These are phyloP conservation scores for Coracias cyanogaster DNA, from an alignment of 2,797 vertebrate genomes.

Conservation along the genomic window DNA sequence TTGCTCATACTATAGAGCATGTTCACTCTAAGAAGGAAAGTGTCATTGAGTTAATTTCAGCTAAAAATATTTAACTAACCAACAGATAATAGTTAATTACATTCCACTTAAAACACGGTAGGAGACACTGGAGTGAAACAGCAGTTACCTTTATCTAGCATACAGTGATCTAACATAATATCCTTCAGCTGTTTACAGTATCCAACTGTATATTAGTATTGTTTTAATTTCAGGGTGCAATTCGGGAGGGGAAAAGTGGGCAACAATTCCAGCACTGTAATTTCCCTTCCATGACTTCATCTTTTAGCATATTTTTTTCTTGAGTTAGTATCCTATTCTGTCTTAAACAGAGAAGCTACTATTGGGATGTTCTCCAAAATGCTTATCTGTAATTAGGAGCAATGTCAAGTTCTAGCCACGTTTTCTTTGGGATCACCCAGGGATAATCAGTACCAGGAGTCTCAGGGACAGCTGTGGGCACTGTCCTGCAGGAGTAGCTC, in stretches of 20 bases:
- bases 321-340: neutral
- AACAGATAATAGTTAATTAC: neutral
- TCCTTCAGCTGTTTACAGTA: neutral
- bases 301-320: neutral
- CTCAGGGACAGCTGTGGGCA: neutral
- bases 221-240: neutral
- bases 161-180: neutral
- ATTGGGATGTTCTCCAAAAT: neutral
- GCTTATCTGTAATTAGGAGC: neutral
- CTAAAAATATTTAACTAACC: neutral
- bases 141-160: neutral
- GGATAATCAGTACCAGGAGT: neutral
- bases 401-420: neutral
- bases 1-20: neutral
- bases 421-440: neutral
- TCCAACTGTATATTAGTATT: neutral
- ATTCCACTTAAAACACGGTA: neutral
- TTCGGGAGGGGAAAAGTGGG: neutral
- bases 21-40: neutral
- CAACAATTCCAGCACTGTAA: neutral
- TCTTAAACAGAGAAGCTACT: neutral
- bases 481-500: neutral
- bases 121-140: neutral
- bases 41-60: neutral
- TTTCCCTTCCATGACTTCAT: neutral